Conservation (phyloP, 2,888 invertebrate genomes). For the Scrobipalpa atriplicella region DNA sequence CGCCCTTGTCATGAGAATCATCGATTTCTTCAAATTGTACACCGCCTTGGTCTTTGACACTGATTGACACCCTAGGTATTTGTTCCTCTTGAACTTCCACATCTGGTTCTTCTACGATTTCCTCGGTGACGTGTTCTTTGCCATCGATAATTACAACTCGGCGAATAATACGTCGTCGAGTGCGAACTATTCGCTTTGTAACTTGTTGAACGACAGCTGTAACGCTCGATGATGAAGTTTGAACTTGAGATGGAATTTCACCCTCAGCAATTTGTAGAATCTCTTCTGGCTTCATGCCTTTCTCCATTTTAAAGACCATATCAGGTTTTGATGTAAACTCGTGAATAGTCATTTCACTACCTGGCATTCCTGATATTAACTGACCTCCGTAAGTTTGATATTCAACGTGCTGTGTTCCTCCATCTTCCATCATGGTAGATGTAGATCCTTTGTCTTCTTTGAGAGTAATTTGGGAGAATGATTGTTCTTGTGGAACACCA, state of each 20-base stretch:
- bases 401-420: conserved; percentile 84
- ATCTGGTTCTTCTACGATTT: conserved; percentile 93
- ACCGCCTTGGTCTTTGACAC: conserved; percentile 82
- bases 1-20: conserved; percentile 50
- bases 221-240: conserved; percentile 87
- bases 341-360: conserved; percentile 84
- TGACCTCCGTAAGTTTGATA: conserved; percentile 85
- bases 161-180: conserved; percentile 88
- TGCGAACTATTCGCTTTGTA: conserved; percentile 89
- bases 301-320: conserved; percentile 81
- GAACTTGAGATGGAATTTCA: conserved; percentile 68
- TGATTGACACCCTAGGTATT: conserved; percentile 87
- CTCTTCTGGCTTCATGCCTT: conserved; percentile 79
- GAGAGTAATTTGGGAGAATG: conserved; percentile 86
- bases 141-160: conserved; percentile 91
- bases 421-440: conserved; percentile 82
- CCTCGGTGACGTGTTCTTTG: conserved; percentile 92
- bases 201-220: conserved; percentile 92
- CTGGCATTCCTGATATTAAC: conserved; percentile 84
- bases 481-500: conserved; percentile 83
- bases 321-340: conserved; percentile 86
- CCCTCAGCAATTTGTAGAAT: conserved; percentile 70
- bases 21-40: conserved; percentile 64
- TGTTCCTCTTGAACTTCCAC: conserved; percentile 88
- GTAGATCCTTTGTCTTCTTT: conserved; percentile 85